phyloP scores from a whole-genome alignment of 1,140 invertebrate species.

The Drosophila repletoides region DNA sequence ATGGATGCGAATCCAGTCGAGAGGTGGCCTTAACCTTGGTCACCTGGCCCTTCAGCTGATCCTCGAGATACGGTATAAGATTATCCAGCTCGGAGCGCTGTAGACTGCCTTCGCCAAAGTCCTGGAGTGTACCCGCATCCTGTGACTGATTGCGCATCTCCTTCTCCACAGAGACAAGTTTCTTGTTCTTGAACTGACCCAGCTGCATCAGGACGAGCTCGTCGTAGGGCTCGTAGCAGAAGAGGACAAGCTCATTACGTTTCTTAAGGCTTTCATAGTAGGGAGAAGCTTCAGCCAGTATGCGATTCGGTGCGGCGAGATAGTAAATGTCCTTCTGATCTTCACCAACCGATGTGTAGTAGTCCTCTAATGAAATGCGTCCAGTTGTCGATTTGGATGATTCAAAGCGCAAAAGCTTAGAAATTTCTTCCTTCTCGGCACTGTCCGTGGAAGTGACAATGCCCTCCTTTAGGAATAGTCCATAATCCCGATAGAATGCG shows the following conservation, averaged over 20 bases:
- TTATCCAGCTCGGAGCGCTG: conserved; percentile 88
- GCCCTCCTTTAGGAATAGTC: conserved; percentile 97
- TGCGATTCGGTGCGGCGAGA: conserved; percentile 95
- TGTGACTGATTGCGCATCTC: conserved; percentile 90
- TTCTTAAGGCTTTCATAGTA: conserved; percentile 96
- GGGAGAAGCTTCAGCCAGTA: conserved; percentile 95
- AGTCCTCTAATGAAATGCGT: conserved; percentile 92
- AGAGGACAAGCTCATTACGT: conserved; percentile 94
- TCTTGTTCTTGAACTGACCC: conserved; percentile 90
- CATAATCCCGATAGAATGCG: conserved; percentile 95
- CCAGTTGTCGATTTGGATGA: conserved; percentile 91
- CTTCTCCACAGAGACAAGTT: conserved; percentile 95
- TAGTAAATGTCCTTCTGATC: conserved; percentile 96
- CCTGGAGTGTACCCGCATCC: conserved; percentile 84
- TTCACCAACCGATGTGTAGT: conserved; percentile 89
- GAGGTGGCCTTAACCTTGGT: conserved; percentile 91
- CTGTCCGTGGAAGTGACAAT: conserved; percentile 92
- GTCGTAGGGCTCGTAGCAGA: conserved; percentile 97
- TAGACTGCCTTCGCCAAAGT: conserved; percentile 86
- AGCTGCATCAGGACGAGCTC: conserved; percentile 97
- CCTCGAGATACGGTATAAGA: conserved; percentile 91
- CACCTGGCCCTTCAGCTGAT: conserved; percentile 89
- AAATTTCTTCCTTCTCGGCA: conserved; percentile 95
- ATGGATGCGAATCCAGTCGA: conserved; percentile 94
- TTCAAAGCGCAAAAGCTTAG: conserved; percentile 95